Conservation (phyloP, 2,888 invertebrate species). For the Troides helena region DNA sequence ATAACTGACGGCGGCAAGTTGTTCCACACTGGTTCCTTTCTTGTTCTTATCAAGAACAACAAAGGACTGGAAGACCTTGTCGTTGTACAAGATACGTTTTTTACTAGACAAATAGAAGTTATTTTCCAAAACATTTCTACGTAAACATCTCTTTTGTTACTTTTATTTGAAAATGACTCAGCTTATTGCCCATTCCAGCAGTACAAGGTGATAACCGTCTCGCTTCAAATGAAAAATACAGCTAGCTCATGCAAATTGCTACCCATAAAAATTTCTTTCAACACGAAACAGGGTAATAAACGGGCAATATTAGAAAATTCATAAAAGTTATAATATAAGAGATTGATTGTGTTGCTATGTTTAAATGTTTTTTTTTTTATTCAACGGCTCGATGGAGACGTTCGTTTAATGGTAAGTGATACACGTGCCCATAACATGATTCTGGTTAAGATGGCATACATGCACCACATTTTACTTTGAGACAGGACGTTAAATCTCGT, state of each 20-base stretch:
- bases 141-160: constrained; percentile 17
- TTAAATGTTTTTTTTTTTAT: background rate
- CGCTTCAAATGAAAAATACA: constrained; percentile 9
- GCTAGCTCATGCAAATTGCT: constrained; percentile 20
- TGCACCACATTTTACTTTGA: too few relatives aligned
- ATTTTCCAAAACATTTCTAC: background rate
- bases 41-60: too few relatives aligned
- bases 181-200: constrained; percentile 10
- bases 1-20: too few relatives aligned
- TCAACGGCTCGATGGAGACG: background rate
- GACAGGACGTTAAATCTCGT: too few relatives aligned
- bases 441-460: too few relatives aligned
- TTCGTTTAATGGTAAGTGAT: too few relatives aligned
- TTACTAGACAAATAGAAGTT: background rate
- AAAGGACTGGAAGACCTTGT: too few relatives aligned
- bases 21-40: too few relatives aligned
- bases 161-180: constrained; percentile 18
- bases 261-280: constrained; percentile 9
- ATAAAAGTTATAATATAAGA: background rate
- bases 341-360: background rate
- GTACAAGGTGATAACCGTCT: constrained; percentile 15
- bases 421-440: too few relatives aligned
- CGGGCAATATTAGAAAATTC: constrained; percentile 1
- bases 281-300: constrained; percentile 6
- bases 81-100: background rate